A percentile compares a stretch with the other conserved stretches of the same genome.
Conservation (phyloP, 2,797 vertebrate species). For the Lithobates sylvaticus region DNA sequence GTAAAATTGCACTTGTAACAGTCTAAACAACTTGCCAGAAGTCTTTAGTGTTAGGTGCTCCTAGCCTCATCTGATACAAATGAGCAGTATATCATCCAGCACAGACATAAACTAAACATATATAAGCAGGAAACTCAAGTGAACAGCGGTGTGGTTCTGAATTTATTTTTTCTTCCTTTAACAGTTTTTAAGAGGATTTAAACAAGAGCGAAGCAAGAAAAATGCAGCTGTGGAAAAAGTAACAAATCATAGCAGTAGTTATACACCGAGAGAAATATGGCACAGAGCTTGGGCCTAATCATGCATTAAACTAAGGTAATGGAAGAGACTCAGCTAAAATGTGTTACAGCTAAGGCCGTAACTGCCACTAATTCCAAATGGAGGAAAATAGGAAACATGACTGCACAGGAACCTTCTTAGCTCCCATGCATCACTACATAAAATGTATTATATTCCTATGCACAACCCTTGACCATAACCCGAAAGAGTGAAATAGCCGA, state of each 20-base stretch:
- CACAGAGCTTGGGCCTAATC: neutral
- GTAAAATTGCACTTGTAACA: neutral
- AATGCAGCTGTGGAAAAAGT: slow-evolving; percentile 69
- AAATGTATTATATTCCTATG: slow-evolving; percentile 39
- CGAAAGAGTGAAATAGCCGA: slow-evolving; percentile 52
- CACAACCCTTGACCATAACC: slow-evolving; percentile 34
- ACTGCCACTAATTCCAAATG: neutral
- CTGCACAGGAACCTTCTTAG: slow-evolving; percentile 21
- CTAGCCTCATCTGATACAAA: slow-evolving; percentile 13
- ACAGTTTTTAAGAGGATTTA: slow-evolving; percentile 67
- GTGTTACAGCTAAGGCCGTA: slow-evolving; percentile 43
- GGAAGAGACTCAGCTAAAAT: slow-evolving; percentile 22
- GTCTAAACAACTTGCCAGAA: slow-evolving; percentile 38
- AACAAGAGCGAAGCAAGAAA: slow-evolving; percentile 53
- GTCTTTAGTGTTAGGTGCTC: slow-evolving; percentile 12
- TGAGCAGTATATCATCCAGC: slow-evolving; percentile 31
- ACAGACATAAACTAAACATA: slow-evolving; percentile 40
- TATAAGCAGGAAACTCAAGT: slow-evolving; percentile 47
- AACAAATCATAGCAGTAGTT: slow-evolving; percentile 67
- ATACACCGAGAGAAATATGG: slow-evolving; percentile 28
- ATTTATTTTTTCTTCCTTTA: slow-evolving; percentile 64
- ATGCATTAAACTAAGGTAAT: neutral
- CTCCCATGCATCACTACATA: slow-evolving; percentile 32
- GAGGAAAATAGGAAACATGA: slow-evolving; percentile 58
- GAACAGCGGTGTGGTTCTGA: slow-evolving; percentile 46